Evolutionary conservation across 1,140 invertebrate genomes (phyloP).

Genomic region (Bombus picipes): DNA sequence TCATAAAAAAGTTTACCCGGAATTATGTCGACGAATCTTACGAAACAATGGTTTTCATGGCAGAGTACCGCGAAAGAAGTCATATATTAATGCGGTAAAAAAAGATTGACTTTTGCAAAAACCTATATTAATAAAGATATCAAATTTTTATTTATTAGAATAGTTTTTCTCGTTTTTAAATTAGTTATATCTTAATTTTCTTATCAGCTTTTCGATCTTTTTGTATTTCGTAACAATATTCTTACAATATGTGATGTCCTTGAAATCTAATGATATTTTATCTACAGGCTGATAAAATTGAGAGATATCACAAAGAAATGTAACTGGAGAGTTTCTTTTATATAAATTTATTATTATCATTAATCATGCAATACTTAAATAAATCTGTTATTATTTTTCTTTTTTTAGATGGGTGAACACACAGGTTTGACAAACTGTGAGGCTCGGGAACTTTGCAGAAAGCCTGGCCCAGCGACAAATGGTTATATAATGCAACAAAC

Average conservation of each 20-base stretch:
- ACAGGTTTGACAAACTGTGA: conserved; percentile 86
- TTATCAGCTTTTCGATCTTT: neutral
- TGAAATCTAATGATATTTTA: conserved; percentile 29
- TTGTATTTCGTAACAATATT: neutral
- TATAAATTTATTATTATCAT: neutral
- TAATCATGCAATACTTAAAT: neutral
- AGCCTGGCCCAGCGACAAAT: conserved; percentile 86
- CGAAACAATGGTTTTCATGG: too few relatives aligned
- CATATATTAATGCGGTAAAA: too few relatives aligned
- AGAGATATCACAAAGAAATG: conserved; percentile 28
- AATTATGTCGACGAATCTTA: too few relatives aligned
- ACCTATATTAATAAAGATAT: neutral
- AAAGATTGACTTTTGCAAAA: too few relatives aligned
- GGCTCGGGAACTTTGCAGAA: conserved; percentile 86
- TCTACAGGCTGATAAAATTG: conserved; percentile 10
- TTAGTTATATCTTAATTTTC: neutral
- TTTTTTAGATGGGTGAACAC: conserved; percentile 83
- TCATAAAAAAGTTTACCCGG: too few relatives aligned
- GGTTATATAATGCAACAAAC: conserved; percentile 97
- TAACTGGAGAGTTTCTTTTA: neutral
- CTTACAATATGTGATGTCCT: neutral
- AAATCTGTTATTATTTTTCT: conserved; percentile 20
- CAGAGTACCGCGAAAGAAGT: too few relatives aligned
- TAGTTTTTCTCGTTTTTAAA: neutral
- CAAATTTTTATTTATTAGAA: neutral